Percentiles rank a stretch among this genome's conserved stretches.
Conservation (phyloP, 2,113 vertebrate genomes). For the Gyps fulvus region DNA sequence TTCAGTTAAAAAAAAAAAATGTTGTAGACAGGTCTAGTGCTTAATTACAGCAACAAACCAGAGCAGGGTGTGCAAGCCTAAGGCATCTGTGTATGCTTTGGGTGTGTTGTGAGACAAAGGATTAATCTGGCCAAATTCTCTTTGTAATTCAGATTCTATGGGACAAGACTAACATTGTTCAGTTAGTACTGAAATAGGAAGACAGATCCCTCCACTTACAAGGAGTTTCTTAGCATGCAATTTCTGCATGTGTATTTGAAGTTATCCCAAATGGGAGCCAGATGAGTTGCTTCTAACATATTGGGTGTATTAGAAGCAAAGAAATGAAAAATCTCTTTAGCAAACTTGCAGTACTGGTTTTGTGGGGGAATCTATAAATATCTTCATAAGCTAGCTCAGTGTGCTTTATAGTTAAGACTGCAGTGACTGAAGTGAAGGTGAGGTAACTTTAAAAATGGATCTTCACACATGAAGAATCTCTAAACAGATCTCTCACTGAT, state of each 20-base stretch:
- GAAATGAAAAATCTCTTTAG: not conserved
- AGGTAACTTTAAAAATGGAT: not conserved
- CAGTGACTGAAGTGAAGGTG: not conserved
- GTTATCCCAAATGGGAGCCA: not conserved
- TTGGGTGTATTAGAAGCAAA: not conserved
- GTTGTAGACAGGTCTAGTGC: not conserved
- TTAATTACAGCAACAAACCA: not conserved
- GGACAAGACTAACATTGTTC: not conserved
- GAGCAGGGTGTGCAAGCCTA: not conserved
- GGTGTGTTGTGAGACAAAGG: not conserved
- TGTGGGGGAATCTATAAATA: not conserved
- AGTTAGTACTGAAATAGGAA: not conserved
- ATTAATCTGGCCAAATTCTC: not conserved
- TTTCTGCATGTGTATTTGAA: not conserved
- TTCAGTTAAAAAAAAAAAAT: not conserved
- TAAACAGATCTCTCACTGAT: not conserved
- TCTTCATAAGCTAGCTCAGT: not conserved
- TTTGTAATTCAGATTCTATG: not conserved
- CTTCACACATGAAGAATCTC: not conserved
- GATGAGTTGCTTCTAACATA: not conserved
- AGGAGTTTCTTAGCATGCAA: not conserved
- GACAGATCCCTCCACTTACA: not conserved
- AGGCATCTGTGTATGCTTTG: not conserved
- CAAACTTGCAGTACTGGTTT: slow-evolving; percentile 19
- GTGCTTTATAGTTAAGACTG: not conserved